Percentiles rank a stretch among this genome's conserved stretches.
These are phyloP conservation scores for Thunnus albacares DNA, from an alignment of 2,797 vertebrate species.

Conservation along the genomic window DNA sequence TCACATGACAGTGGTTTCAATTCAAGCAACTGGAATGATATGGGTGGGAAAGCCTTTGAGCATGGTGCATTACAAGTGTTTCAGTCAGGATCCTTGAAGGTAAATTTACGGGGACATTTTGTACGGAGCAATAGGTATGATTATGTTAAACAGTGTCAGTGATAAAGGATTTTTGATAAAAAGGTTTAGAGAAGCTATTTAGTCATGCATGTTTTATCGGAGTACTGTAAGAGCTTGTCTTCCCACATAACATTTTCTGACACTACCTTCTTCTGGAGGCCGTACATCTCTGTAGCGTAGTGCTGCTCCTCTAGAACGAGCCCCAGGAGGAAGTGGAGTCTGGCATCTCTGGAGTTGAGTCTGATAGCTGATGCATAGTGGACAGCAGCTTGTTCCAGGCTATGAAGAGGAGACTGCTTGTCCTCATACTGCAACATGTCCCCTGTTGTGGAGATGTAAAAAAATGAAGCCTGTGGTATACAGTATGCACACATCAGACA, in stretches of 20 bases:
- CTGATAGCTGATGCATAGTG: slow-evolving; percentile 80
- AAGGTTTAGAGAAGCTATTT: not conserved
- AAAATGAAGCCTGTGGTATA: not conserved
- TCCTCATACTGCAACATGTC: slow-evolving; percentile 58
- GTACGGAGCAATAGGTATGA: not conserved
- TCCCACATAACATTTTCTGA: not conserved
- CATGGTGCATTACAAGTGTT: not conserved
- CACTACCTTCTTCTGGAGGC: slow-evolving; percentile 75
- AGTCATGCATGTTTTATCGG: not conserved
- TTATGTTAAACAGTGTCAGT: no score
- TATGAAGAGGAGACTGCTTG: slow-evolving; percentile 66
- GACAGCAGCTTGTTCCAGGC: slow-evolving; percentile 74
- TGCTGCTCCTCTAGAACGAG: slow-evolving; percentile 79
- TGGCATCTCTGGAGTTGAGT: slow-evolving; percentile 69
- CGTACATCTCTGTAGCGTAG: slow-evolving; percentile 75
- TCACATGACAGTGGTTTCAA: not conserved
- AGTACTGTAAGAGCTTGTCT: not conserved
- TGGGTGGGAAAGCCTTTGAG: slow-evolving; percentile 2
- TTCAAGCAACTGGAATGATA: not conserved
- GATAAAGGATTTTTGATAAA: not conserved
- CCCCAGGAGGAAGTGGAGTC: slow-evolving; percentile 81
- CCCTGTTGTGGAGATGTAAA: slow-evolving; percentile 66
- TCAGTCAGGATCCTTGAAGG: not conserved
- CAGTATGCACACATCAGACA: not conserved
- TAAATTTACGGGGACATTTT: not conserved